Base-by-base conservation (phyloP, 2,888 invertebrate genomes). In the Temnothorax rugatulus region DNA sequence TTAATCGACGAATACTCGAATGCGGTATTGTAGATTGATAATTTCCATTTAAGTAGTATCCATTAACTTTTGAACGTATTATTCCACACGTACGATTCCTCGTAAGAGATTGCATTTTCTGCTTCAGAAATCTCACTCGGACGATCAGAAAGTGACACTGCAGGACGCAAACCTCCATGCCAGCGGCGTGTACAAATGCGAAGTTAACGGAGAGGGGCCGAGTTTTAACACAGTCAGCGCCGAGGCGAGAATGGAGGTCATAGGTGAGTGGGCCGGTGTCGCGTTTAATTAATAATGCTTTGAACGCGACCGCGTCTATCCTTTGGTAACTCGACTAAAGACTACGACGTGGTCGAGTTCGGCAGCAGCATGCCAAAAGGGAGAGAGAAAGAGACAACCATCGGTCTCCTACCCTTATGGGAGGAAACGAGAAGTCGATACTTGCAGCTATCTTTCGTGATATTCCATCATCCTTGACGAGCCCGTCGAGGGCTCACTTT, bases 131-230 rank as follows among this genome's bases (percentile, higher is more conserved):
- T 91, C 92, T 77, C 92, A 91, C 29, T 95, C 95, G 25, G 93
- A 95, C 86, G 91, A 92, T 71, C 92, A 94, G 79, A 90, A 91
- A 84, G 95, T 95, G 38, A 90, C 91, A 13, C 91, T 95, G 66
- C 93, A 94, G 66, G 92, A 92, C 71, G 94, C 95, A 11, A 94
- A 92, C 52, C 92, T 95, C 76, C 93, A 94, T 84, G 94, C 95
- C 44, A 95, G 95, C 66, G 96, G 95, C 15, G 89, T 93, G 50
- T 96, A 95, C 93, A 93, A 95, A 69, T 96, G 96, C 88, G 96
- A 96, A 91, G 95, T 96, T 61, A 95, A 95, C 52, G 95, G 95
- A 0, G 96, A 96, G 89, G 95, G 94, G 3, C 95, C 95, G 2
- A 95, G 94, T 68, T 96, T 96, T 91, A 94, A 94, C 38, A 95